Evolutionary conservation across 1,140 invertebrate genomes (phyloP).

Genomic region (Diabrotica undecimpunctata): DNA sequence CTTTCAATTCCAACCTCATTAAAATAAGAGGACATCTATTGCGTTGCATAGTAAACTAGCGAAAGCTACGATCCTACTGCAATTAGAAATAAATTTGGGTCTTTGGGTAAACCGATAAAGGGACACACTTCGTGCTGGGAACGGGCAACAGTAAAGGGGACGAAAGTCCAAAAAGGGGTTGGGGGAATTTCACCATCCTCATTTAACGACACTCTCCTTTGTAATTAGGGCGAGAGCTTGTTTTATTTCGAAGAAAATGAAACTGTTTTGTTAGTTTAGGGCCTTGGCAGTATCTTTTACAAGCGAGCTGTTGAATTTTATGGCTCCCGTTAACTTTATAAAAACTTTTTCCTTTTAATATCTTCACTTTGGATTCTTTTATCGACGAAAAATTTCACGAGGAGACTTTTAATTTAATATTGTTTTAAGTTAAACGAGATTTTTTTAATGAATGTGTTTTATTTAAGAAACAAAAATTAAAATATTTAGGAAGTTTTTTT

Average conservation of each 20-base stretch:
- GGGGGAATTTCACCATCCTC: not conserved
- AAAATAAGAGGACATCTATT: too few relatives aligned
- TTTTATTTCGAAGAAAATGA: constrained; percentile 22
- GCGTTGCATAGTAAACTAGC: too few relatives aligned
- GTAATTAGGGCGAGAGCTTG: constrained; percentile 15
- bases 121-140: not conserved
- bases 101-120: constrained; percentile 3
- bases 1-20: too few relatives aligned
- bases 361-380: too few relatives aligned
- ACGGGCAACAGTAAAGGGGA: not conserved
- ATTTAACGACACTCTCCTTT: constrained; percentile 13
- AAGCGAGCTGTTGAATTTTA: constrained; percentile 8
- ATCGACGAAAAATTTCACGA: too few relatives aligned
- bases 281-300: not conserved
- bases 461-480: too few relatives aligned
- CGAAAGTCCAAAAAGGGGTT: not conserved
- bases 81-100: constrained; percentile 8
- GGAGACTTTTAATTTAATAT: too few relatives aligned
- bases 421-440: too few relatives aligned
- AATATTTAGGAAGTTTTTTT: too few relatives aligned
- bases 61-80: too few relatives aligned
- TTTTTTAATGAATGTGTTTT: too few relatives aligned
- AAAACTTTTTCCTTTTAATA: too few relatives aligned
- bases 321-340: not conserved
- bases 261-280: constrained; percentile 19